Conservation (phyloP, 1,140 invertebrate genomes). For the Coenobita brevimanus region DNA sequence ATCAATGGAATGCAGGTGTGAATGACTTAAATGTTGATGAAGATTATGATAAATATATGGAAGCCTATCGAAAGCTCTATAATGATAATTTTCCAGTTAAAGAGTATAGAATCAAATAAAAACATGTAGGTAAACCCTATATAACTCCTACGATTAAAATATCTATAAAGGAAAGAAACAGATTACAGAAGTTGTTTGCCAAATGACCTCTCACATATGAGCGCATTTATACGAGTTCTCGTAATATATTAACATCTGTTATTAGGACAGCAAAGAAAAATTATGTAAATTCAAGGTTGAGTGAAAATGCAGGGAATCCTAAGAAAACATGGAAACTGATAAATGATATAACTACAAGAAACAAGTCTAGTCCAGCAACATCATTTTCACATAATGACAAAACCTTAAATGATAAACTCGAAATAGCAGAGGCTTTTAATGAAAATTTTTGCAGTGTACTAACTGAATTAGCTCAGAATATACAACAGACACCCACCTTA, state of each 20-base stretch:
- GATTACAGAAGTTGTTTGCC: not conserved
- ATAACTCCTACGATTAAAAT: no score
- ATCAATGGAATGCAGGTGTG: not conserved
- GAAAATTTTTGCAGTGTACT: not conserved
- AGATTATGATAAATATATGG: slow-evolving; percentile 3
- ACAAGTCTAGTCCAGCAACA: not conserved
- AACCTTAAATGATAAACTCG: not conserved
- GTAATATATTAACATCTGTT: not conserved
- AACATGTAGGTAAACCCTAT: not conserved
- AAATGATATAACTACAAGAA: no score
- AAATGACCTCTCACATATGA: not conserved
- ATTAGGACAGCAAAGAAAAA: not conserved
- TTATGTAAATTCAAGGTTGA: no score
- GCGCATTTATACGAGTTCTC: not conserved
- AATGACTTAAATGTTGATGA: not conserved
- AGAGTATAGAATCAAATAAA: slow-evolving; percentile 12
- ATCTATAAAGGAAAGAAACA: slow-evolving; percentile 5
- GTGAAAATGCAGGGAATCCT: slow-evolving; percentile 12
- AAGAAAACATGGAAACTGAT: not conserved
- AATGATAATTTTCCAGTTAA: not conserved
- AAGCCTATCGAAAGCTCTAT: not conserved
- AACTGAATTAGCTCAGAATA: no score
- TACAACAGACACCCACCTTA: not conserved
- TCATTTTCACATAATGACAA: not conserved
- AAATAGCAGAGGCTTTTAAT: not conserved